Conservation (phyloP, 30 jellyfish, hydroid and myxozoan species). For the Mastigias papua region DNA sequence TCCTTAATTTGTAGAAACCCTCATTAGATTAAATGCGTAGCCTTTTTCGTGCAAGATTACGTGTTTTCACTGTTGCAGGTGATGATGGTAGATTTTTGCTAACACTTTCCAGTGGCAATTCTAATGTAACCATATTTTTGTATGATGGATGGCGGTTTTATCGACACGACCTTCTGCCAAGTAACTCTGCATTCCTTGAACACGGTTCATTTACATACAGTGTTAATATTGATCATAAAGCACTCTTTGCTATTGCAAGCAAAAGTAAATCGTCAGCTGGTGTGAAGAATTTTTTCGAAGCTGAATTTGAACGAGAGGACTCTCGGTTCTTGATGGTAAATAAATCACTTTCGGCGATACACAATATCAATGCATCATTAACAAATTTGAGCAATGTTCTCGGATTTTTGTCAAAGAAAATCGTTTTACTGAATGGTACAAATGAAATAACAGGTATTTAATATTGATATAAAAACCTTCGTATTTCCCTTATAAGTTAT, state of each 20-base stretch:
- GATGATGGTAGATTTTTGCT: constrained; percentile 77
- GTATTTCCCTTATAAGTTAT: too few relatives aligned
- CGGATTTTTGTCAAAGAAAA: constrained; percentile 25
- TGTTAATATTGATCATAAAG: constrained; percentile 2
- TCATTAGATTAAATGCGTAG: too few relatives aligned
- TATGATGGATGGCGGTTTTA: constrained; percentile 98
- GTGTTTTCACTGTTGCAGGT: constrained; percentile 75
- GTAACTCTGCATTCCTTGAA: constrained; percentile 10
- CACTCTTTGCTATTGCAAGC: constrained; percentile 27
- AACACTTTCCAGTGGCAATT: constrained; percentile 31
- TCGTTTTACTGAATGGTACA: constrained; percentile 69
- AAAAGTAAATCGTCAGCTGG: neutral
- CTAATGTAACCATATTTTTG: constrained; percentile 37
- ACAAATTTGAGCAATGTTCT: constrained; percentile 14
- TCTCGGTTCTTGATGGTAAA: constrained; percentile 63
- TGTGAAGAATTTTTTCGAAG: constrained; percentile 31
- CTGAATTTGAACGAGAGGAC: constrained; percentile 47
- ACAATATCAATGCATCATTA: constrained; percentile 61
- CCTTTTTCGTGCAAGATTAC: too few relatives aligned
- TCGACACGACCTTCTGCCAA: constrained; percentile 49
- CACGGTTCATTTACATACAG: constrained; percentile 8
- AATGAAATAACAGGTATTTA: constrained; percentile 49
- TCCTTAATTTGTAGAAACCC: too few relatives aligned
- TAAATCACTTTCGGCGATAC: constrained; percentile 27
- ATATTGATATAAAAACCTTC: too few relatives aligned